Evolutionary conservation across 2,113 vertebrate species (phyloP).

Genomic region (Callaeas wilsoni): DNA sequence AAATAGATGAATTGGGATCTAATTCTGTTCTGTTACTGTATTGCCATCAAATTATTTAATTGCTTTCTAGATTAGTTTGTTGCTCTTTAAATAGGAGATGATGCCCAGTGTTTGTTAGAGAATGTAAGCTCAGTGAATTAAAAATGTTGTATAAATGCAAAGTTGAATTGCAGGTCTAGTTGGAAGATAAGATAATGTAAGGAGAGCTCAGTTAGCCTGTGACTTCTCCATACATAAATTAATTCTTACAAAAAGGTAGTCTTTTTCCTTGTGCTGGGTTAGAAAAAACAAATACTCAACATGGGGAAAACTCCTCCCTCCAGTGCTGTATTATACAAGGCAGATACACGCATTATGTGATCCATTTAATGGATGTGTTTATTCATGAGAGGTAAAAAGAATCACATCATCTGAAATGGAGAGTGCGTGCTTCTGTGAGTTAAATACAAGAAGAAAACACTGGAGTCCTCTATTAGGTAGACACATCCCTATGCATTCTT

Average conservation of each 20-base stretch:
- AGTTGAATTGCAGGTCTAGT: neutral
- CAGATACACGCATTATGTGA: neutral
- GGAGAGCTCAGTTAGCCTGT: neutral
- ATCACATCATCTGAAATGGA: neutral
- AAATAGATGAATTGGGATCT: neutral
- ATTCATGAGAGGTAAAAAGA: neutral
- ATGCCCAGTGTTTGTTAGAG: neutral
- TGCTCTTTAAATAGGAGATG: neutral
- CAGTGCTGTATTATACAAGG: neutral
- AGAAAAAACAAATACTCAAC: neutral
- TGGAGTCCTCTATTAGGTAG: neutral
- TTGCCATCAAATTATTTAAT: neutral
- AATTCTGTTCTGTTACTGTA: neutral
- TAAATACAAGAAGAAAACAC: neutral
- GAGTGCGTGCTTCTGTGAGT: neutral
- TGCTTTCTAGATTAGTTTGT: neutral
- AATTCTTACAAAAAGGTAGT: neutral
- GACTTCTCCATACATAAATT: neutral
- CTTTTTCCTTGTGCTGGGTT: neutral
- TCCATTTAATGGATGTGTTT: fast-evolving
- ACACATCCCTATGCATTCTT: neutral
- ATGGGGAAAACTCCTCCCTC: neutral
- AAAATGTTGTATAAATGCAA: neutral
- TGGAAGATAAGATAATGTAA: neutral
- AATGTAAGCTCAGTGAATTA: neutral